Conservation (phyloP, 1,140 invertebrate genomes). For the Ooceraea biroi region DNA sequence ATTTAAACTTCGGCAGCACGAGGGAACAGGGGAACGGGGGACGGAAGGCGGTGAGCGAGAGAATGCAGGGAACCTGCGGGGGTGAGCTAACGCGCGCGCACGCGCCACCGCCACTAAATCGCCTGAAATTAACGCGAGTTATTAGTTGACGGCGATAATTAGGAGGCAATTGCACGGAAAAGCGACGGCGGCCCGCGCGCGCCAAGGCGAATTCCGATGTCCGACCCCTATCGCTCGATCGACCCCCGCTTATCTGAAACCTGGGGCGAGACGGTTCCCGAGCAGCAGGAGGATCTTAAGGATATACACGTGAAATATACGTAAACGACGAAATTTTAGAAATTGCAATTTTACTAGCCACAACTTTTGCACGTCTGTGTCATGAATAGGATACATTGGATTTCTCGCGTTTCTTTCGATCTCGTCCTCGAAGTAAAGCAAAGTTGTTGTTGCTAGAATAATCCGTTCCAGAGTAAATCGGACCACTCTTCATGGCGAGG, state of each 20-base stretch:
- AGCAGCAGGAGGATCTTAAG: background rate
- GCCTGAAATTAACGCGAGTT: constrained; percentile 86
- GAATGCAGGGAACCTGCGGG: constrained; percentile 48
- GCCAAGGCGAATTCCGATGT: constrained; percentile 64
- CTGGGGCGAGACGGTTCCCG: background rate
- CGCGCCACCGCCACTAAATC: constrained; percentile 83
- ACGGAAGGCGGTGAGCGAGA: constrained; percentile 48
- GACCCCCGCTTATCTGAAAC: constrained; percentile 39
- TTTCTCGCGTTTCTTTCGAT: background rate
- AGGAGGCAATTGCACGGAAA: constrained; percentile 85
- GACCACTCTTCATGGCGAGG: background rate
- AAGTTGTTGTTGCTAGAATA: background rate
- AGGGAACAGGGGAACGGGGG: constrained; percentile 14
- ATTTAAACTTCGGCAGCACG: constrained; percentile 84
- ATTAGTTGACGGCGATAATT: constrained; percentile 86
- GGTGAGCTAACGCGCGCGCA: constrained; percentile 72
- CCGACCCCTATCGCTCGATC: constrained; percentile 44
- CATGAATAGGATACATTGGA: background rate
- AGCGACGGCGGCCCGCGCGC: constrained; percentile 75
- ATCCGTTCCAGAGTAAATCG: background rate
- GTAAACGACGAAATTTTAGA: background rate
- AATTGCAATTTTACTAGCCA: background rate
- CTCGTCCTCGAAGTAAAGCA: background rate
- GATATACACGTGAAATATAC: background rate
- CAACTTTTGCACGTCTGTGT: background rate